Percentiles rank a stretch among this genome's conserved stretches.
These are phyloP conservation scores for Rhodinocichla rosea DNA, from an alignment of 2,113 vertebrate species.

Conservation along the genomic window DNA sequence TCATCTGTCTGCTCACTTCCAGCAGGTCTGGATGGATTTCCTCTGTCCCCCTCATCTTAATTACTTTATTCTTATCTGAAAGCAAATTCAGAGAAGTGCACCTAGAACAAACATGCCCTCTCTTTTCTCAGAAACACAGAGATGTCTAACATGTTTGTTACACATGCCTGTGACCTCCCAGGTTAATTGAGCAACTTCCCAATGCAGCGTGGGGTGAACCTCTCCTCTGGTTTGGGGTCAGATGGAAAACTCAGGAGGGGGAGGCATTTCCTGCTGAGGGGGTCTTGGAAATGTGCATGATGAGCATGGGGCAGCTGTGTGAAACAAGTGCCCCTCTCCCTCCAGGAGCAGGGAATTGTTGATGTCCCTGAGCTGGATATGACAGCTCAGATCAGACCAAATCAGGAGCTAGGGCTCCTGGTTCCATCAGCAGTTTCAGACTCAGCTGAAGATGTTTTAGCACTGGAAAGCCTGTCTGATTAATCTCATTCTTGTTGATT, in stretches of 20 bases:
- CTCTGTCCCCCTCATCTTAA: not conserved
- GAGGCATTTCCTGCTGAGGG: not conserved
- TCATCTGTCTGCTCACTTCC: not conserved
- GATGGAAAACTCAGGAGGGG: not conserved
- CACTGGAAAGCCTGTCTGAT: not conserved
- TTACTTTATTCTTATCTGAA: not conserved
- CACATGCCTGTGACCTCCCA: not conserved
- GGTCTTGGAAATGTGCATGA: not conserved
- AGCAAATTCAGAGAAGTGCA: not conserved
- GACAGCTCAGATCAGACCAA: not conserved
- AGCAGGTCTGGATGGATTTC: not conserved
- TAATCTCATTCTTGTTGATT: not conserved
- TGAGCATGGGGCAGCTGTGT: not conserved
- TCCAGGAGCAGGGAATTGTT: not conserved
- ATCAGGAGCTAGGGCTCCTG: not conserved
- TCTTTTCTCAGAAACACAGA: not conserved
- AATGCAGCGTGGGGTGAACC: fast-evolving
- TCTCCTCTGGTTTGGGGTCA: not conserved
- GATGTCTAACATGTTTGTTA: not conserved
- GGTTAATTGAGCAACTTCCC: not conserved
- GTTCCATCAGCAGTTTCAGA: not conserved
- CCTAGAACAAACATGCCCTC: not conserved
- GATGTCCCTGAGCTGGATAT: not conserved
- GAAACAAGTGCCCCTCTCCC: not conserved
- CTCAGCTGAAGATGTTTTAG: not conserved